Evolutionary conservation across 2,797 vertebrate species (phyloP), one percentile per base, ranked within the genome.

Genomic region (Xenops minutus): DNA sequence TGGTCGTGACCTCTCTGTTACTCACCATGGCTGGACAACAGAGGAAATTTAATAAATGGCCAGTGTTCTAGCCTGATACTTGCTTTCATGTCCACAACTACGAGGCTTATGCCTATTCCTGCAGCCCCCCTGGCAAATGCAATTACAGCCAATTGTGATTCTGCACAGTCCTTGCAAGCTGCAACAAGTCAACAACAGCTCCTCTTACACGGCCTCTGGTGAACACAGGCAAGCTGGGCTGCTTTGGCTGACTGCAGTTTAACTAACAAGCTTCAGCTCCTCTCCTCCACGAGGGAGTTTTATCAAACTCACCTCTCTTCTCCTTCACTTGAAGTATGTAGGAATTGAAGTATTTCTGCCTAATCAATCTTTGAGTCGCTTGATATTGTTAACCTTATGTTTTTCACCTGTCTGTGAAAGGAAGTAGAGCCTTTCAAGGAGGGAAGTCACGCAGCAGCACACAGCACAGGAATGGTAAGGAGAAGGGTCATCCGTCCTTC

Each of bases 191-290:
- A 97, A 97, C 97, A 97, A 96, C 24, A 71, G 51, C 74, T 86
- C 43, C 64, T 69, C 58, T 90, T 48, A 32, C 21, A 5, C 86
- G 94, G 95, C 92, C 95, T 97, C 97, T 97, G 95, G 93, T 55
- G 54, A 97, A 85, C 77, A 41, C 63, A 34, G 85, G 94, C 90
- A 49, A 89, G 86, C 76, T 9, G 11, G 43, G 81, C 77, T 74
- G 49, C 93, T 95, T 87, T 85, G 77, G 92, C 97, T 98, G 97
- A 95, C 95, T 97, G 96, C 84, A 97, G 94, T 97, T 98, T 92
- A 97, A 91, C 95, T 69, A 97, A 96, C 98, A 97, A 98, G 98
- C 97, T 97, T 89, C 93, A 96, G 97, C 98, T 96, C 90, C 97
- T 92, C 97, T 97, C 91, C 76, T 92, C 83, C 89, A 44, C 19